phyloP scores from a whole-genome alignment of 2,797 vertebrate species.

The Semotilus atromaculatus region DNA sequence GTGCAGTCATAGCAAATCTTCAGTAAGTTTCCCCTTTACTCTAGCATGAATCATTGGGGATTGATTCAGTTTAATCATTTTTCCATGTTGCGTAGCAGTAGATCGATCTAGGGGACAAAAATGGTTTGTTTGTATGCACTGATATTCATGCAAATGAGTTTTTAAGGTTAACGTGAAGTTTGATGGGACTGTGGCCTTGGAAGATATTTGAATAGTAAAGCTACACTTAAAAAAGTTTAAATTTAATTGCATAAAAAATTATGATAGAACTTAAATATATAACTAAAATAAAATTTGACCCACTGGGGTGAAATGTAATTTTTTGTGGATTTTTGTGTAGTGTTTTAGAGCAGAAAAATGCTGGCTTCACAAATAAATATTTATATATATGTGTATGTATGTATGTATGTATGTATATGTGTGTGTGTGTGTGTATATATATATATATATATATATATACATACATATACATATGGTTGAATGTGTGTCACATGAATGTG shows the following conservation, averaged over 20 bases:
- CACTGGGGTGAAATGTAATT: neutral
- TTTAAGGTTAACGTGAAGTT: neutral
- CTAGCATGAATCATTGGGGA: conserved; percentile 20
- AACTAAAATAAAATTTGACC: neutral
- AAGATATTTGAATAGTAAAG: neutral
- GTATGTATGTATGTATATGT: too few species aligned
- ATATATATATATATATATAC: too few species aligned
- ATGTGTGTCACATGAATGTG: too few species aligned
- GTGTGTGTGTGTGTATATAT: too few species aligned
- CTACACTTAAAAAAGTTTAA: neutral
- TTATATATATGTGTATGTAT: too few species aligned
- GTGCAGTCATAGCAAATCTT: neutral
- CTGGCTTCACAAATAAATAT: too few species aligned
- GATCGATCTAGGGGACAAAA: neutral
- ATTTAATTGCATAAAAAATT: neutral
- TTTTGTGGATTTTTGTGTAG: too few species aligned
- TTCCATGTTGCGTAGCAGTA: neutral
- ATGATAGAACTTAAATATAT: neutral
- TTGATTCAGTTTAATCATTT: neutral
- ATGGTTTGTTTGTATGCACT: neutral
- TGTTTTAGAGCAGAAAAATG: too few species aligned
- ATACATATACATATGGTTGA: too few species aligned
- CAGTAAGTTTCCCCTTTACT: neutral
- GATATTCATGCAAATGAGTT: neutral
- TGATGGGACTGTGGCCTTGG: neutral